Evolutionary conservation across 2,888 invertebrate species (phyloP).

Genomic region (Acrocyrtus sp.): DNA sequence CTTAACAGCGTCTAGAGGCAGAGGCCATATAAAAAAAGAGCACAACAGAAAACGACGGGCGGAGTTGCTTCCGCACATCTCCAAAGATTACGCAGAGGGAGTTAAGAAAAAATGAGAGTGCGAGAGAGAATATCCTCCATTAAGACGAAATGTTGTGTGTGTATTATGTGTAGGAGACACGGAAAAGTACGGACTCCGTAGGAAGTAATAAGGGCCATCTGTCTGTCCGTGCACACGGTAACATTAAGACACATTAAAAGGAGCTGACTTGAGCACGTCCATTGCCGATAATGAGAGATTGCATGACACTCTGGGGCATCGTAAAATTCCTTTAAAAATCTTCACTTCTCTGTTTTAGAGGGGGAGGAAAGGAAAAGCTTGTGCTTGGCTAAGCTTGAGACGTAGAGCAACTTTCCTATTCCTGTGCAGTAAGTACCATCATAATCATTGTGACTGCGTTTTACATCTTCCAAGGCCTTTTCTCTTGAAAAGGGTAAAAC

Average conservation of each 20-base stretch:
- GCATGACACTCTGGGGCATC: conserved; percentile 61
- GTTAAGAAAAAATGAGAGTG: conserved; percentile 27
- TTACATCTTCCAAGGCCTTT: no score
- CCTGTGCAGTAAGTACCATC: not conserved
- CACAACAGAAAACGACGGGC: not conserved
- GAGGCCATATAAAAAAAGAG: not conserved
- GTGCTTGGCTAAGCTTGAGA: no score
- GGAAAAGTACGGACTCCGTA: conserved; percentile 18
- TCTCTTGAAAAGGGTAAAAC: no score
- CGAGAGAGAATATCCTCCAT: conserved; percentile 32
- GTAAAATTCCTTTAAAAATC: conserved; percentile 57
- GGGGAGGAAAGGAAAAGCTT: conserved; percentile 1
- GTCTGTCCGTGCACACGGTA: conserved; percentile 15
- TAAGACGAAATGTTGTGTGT: conserved; percentile 36
- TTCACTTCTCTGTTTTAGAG: conserved; percentile 17
- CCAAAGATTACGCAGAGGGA: conserved; percentile 30
- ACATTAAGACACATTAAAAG: conserved; percentile 51
- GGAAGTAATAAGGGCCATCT: conserved; percentile 39
- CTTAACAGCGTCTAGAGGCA: not conserved
- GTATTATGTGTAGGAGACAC: conserved; percentile 34
- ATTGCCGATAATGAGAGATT: conserved; percentile 63
- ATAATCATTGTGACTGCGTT: not conserved
- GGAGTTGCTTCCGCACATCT: conserved; percentile 17
- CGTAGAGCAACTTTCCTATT: no score
- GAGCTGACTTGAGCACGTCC: conserved; percentile 57